Conservation (phyloP, 2,888 invertebrate genomes). For the Trichogramma dendrolimi region DNA sequence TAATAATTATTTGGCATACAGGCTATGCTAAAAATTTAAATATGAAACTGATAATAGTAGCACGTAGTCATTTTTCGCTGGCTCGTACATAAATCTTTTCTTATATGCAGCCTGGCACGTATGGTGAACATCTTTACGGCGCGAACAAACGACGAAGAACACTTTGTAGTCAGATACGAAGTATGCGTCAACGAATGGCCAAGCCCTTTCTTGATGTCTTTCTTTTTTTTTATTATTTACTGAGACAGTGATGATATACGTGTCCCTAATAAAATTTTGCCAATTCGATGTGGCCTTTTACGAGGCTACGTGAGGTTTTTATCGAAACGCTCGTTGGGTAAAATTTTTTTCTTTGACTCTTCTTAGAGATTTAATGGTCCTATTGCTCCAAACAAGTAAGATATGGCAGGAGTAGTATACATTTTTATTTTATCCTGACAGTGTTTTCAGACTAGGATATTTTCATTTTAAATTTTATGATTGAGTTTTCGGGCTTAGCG, state of each 20-base stretch:
- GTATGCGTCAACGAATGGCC: slow-evolving; percentile 32
- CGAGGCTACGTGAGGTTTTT: slow-evolving; percentile 39
- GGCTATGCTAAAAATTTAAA: too few species aligned
- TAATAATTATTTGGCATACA: too few species aligned
- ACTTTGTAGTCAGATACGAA: slow-evolving; percentile 39
- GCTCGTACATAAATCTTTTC: slow-evolving; percentile 43
- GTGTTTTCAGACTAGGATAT: too few species aligned
- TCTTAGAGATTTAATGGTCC: slow-evolving; percentile 7
- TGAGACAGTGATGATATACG: slow-evolving; percentile 33
- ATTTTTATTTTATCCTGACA: too few species aligned
- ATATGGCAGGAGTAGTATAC: too few species aligned
- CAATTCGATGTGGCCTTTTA: slow-evolving; percentile 49
- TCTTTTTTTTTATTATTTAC: slow-evolving; percentile 9
- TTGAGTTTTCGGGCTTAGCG: too few species aligned
- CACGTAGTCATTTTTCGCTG: background rate
- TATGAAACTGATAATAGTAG: too few species aligned
- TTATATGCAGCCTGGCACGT: slow-evolving; percentile 36
- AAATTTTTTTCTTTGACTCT: background rate
- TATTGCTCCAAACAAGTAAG: background rate
- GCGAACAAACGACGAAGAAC: slow-evolving; percentile 40
- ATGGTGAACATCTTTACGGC: slow-evolving; percentile 16
- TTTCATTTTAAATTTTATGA: too few species aligned
- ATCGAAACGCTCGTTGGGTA: slow-evolving; percentile 30
- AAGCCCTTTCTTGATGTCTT: slow-evolving; percentile 14
- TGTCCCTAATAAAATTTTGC: slow-evolving; percentile 49